Percentiles rank a stretch among this genome's conserved stretches.
These are phyloP conservation scores for Temnothorax nylanderi DNA, from an alignment of 1,140 invertebrate species.

Conservation along the genomic window DNA sequence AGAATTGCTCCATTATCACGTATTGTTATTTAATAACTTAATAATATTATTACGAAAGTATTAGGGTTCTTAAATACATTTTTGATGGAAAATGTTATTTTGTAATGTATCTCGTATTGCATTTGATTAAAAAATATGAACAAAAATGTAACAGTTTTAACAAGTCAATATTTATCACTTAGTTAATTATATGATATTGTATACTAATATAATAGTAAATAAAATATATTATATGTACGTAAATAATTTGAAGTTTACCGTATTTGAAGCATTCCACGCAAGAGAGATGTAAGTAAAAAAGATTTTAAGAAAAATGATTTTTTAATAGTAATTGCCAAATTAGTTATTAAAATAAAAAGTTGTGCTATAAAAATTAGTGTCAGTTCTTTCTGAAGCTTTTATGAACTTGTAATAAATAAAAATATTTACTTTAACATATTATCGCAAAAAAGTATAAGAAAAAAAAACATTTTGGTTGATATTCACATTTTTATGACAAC, in stretches of 20 bases:
- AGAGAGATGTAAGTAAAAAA: no score
- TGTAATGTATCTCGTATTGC: background rate
- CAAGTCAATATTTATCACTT: background rate
- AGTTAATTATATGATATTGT: background rate
- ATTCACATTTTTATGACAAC: no score
- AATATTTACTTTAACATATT: no score
- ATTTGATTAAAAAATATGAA: background rate
- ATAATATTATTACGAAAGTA: background rate
- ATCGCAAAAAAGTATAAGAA: no score
- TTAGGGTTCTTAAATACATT: background rate
- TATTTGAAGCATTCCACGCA: no score
- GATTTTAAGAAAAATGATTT: no score
- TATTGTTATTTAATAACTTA: background rate
- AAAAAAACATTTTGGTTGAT: no score
- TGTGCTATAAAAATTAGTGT: no score
- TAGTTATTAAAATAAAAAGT: no score
- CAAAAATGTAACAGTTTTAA: background rate
- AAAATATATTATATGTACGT: background rate
- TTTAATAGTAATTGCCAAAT: no score
- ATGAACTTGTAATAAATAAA: no score
- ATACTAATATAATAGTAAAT: background rate
- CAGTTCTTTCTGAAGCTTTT: no score
- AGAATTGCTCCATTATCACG: background rate
- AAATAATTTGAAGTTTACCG: background rate
- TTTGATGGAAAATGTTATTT: background rate